A percentile compares a stretch with the other conserved stretches of the same genome.
These are phyloP conservation scores for Lasioglossum calceatum DNA, from an alignment of 2,888 invertebrate genomes.

Conservation along the genomic window DNA sequence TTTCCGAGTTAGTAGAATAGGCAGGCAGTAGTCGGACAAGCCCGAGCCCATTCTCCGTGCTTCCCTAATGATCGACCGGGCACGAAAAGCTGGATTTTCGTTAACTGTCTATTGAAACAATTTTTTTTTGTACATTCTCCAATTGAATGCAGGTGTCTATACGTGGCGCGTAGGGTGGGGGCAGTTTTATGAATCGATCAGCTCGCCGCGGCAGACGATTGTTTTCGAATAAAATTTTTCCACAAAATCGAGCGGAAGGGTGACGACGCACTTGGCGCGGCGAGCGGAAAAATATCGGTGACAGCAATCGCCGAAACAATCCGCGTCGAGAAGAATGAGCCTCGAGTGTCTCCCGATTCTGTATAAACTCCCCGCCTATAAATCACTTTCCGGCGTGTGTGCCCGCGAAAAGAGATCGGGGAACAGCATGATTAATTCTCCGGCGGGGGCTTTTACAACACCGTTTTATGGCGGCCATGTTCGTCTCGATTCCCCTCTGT, in stretches of 20 bases:
- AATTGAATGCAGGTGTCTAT: neutral
- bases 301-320: constrained; percentile 67
- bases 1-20: neutral
- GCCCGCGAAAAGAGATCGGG: constrained; percentile 45
- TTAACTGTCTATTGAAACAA: neutral
- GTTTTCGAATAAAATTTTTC: constrained; percentile 52
- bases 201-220: constrained; percentile 32
- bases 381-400: constrained; percentile 32
- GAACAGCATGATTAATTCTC: constrained; percentile 45
- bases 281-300: constrained; percentile 58
- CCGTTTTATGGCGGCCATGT: constrained; percentile 16
- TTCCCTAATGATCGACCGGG: neutral
- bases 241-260: constrained; percentile 37
- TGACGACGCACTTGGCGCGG: constrained; percentile 19
- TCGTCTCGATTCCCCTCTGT: neutral
- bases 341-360: constrained; percentile 50
- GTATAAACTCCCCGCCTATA: constrained; percentile 52
- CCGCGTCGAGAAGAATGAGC: constrained; percentile 59
- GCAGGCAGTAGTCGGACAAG: neutral
- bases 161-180: neutral
- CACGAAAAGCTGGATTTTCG: neutral
- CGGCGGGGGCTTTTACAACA: constrained; percentile 12
- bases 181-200: constrained; percentile 18
- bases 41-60: neutral
- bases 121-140: neutral